These are phyloP conservation scores for Sympetrum striolatum DNA, from an alignment of 2,888 invertebrate genomes.

Conservation along the genomic window DNA sequence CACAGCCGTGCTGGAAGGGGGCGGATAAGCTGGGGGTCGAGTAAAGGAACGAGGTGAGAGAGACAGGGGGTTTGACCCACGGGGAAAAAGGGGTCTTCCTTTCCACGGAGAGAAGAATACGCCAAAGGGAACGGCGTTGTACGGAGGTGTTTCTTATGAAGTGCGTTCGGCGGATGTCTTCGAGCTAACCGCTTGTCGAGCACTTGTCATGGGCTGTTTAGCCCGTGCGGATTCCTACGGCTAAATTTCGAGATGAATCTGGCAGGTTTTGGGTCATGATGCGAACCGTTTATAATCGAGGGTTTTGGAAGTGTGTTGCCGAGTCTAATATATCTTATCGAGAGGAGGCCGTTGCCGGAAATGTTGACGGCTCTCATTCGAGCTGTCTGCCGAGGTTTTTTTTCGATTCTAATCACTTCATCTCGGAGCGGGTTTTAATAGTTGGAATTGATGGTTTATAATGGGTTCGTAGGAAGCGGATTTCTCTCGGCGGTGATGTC, in stretches of 20 bases:
- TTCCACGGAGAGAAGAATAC: neutral
- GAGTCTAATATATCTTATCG: neutral
- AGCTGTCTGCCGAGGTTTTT: too few species aligned
- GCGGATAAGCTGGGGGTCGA: conserved; percentile 16
- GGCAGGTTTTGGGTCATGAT: conserved; percentile 13
- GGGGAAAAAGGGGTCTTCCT: neutral
- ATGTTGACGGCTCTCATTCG: too few species aligned
- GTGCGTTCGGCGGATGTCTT: neutral
- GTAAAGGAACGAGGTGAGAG: conserved; percentile 1
- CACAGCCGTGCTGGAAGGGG: conserved; percentile 15
- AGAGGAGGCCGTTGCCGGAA: too few species aligned
- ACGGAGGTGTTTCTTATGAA: neutral
- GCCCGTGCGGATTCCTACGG: neutral
- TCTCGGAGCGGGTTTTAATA: too few species aligned
- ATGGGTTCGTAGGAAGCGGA: too few species aligned
- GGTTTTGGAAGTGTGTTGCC: neutral
- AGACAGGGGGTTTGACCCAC: neutral
- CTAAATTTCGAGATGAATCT: conserved; percentile 3
- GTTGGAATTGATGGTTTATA: too few species aligned
- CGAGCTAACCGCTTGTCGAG: conserved; percentile 28
- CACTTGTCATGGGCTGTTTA: conserved; percentile 23
- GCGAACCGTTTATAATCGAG: neutral
- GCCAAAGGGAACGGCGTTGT: neutral
- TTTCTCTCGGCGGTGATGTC: too few species aligned
- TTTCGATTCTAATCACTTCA: too few species aligned